Conservation (phyloP, 92 coral and sea anemone genomes). For the Muricea muricata region DNA sequence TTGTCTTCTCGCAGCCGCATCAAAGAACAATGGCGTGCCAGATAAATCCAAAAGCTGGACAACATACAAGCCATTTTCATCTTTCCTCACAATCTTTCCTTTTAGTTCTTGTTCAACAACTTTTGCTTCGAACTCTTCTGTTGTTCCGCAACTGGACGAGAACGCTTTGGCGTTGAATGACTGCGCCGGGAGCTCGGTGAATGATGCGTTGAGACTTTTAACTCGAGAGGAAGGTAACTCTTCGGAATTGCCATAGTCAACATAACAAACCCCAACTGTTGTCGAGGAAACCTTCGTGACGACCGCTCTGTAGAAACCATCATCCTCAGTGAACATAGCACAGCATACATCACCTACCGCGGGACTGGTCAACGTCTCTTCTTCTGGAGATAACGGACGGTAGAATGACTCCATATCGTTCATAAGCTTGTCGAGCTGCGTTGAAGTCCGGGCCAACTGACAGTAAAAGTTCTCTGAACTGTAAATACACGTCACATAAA, state of each 20-base stretch:
- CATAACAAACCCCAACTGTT: constrained; percentile 65
- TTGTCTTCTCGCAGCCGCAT: neutral
- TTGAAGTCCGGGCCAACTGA: constrained; percentile 72
- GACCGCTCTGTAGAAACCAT: constrained; percentile 87
- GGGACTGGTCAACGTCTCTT: constrained; percentile 45
- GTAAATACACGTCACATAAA: constrained; percentile 68
- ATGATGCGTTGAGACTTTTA: constrained; percentile 71
- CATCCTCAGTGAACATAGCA: constrained; percentile 77
- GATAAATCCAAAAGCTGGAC: constrained; percentile 68
- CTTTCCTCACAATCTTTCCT: constrained; percentile 49
- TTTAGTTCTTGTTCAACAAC: constrained; percentile 72
- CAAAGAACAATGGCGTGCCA: neutral
- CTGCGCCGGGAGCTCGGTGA: constrained; percentile 75
- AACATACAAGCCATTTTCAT: constrained; percentile 50
- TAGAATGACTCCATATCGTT: constrained; percentile 64
- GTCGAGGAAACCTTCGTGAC: constrained; percentile 34
- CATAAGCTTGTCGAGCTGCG: constrained; percentile 77
- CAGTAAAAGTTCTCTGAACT: constrained; percentile 69
- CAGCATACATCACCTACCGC: constrained; percentile 68
- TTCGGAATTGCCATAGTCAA: constrained; percentile 93
- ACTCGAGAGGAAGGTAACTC: constrained; percentile 65
- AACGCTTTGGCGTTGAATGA: constrained; percentile 51
- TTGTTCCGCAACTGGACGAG: constrained; percentile 19
- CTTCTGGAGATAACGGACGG: constrained; percentile 58
- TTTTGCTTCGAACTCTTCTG: constrained; percentile 48